Evolutionary conservation across 2,113 vertebrate genomes (phyloP).

Genomic region (Hoplias malabaricus): DNA sequence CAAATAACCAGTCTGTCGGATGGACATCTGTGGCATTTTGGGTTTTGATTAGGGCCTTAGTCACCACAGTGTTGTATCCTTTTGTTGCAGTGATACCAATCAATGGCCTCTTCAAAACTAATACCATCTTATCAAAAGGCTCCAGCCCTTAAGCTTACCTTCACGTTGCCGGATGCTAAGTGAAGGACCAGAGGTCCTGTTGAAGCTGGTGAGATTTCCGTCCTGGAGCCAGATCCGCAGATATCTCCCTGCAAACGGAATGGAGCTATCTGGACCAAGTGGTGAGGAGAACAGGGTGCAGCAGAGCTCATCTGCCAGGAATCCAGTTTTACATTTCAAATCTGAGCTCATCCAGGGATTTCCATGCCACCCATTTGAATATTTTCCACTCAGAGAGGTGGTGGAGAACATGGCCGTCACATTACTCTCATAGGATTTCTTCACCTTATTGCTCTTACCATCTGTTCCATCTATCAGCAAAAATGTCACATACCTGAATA

Average conservation of each 20-base stretch:
- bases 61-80: slow-evolving; percentile 52
- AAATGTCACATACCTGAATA: background rate
- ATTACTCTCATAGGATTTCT: background rate
- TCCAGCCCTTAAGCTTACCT: slow-evolving; percentile 34
- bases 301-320: slow-evolving; percentile 52
- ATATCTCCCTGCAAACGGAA: slow-evolving; percentile 46
- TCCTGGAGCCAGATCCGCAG: slow-evolving; percentile 42
- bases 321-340: slow-evolving; percentile 78
- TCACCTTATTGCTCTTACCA: background rate
- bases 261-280: slow-evolving; percentile 41
- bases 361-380: slow-evolving; percentile 79
- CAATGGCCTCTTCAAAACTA: background rate
- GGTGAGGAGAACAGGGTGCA: slow-evolving; percentile 30
- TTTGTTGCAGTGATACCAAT: slow-evolving; percentile 53
- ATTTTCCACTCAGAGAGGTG: slow-evolving; percentile 73
- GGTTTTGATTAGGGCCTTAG: background rate
- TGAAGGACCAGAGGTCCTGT: slow-evolving; percentile 49
- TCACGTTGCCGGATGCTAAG: slow-evolving; percentile 13
- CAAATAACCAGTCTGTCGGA: background rate
- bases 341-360: slow-evolving; percentile 72
- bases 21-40: background rate
- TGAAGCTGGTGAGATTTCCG: slow-evolving; percentile 35
- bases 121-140: background rate
- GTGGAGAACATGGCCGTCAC: slow-evolving; percentile 32
- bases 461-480: background rate